These are phyloP conservation scores for Hippocampus guttulatus DNA, from an alignment of 2,113 vertebrate species.

Conservation along the genomic window DNA sequence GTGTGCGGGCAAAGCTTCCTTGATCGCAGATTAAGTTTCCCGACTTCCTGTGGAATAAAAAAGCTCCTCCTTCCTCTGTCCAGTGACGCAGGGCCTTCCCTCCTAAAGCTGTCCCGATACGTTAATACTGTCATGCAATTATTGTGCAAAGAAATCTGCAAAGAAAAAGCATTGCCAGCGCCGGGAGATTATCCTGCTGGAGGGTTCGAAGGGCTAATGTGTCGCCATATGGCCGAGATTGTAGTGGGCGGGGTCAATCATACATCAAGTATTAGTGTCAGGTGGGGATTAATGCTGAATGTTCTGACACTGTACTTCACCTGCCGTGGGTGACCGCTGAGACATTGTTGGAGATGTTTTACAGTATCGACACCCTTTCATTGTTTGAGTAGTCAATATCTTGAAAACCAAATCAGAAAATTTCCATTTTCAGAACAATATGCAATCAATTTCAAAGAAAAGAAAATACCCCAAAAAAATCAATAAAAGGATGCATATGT, in stretches of 20 bases:
- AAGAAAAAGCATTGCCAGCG: constrained; percentile 74
- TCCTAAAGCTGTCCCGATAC: constrained; percentile 69
- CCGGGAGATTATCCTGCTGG: constrained; percentile 73
- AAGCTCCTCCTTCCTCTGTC: constrained; percentile 34
- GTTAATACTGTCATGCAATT: constrained; percentile 77
- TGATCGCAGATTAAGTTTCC: constrained; percentile 62
- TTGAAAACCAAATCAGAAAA: background rate
- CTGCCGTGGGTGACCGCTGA: constrained; percentile 17
- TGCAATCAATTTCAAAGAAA: background rate
- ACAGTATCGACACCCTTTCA: background rate
- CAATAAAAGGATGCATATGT: too few species aligned
- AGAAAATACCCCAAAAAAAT: too few species aligned
- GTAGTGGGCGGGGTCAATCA: constrained; percentile 75
- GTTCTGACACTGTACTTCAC: constrained; percentile 60
- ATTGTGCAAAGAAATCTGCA: constrained; percentile 77
- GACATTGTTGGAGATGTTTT: constrained; percentile 8
- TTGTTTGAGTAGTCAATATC: background rate
- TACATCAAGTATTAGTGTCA: constrained; percentile 82
- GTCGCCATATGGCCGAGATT: constrained; percentile 74
- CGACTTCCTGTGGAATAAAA: constrained; percentile 50
- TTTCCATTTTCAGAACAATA: background rate
- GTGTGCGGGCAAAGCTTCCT: constrained; percentile 34
- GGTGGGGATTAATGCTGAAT: constrained; percentile 76
- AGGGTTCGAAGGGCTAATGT: constrained; percentile 73
- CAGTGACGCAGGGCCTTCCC: constrained; percentile 49